Percentiles rank a stretch among this genome's conserved stretches.
These are phyloP conservation scores for Alligator sinensis DNA, from an alignment of 2,113 vertebrate species.

Conservation along the genomic window DNA sequence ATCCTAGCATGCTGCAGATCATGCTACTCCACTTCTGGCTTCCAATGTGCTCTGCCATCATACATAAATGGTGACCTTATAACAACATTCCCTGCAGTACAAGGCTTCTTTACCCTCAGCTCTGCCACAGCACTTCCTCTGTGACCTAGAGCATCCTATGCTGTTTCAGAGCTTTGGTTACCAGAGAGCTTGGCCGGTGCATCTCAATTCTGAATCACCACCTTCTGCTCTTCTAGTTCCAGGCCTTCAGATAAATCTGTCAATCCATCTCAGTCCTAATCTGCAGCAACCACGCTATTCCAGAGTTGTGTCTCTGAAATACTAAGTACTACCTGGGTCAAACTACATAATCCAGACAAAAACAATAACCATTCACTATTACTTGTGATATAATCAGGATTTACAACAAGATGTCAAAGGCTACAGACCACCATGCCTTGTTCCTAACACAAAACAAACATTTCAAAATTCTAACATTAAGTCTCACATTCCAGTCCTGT, in stretches of 20 bases:
- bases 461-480: too few species aligned
- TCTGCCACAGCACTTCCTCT: not conserved
- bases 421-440: not conserved
- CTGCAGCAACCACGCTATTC: accelerated
- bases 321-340: accelerated
- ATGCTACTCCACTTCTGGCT: accelerated
- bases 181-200: not conserved
- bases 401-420: not conserved
- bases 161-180: not conserved
- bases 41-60: accelerated
- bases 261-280: accelerated
- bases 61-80: not conserved
- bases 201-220: not conserved
- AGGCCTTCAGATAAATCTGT: accelerated
- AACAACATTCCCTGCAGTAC: accelerated
- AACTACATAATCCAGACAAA: not conserved
- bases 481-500: not conserved
- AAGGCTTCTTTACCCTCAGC: not conserved
- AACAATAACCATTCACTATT: not conserved
- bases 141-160: not conserved
- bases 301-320: not conserved
- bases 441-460: not conserved
- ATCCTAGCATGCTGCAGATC: not conserved
- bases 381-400: not conserved
- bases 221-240: not conserved